Evolutionary conservation across 2,113 vertebrate species (phyloP), one percentile per base, ranked within the genome.

Genomic region (Pionites leucogaster): DNA sequence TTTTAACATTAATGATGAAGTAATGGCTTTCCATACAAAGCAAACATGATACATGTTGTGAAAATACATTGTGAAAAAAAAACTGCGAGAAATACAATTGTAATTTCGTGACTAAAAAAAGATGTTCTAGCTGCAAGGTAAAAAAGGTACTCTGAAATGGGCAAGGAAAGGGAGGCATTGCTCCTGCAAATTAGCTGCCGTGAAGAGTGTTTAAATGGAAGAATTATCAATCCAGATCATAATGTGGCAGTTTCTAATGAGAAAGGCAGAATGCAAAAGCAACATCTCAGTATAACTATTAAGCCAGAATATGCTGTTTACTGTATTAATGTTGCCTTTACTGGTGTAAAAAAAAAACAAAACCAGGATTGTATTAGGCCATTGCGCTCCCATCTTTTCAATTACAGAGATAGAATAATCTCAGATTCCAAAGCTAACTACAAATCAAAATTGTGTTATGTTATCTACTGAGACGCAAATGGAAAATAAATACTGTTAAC

Each of bases 401-500:
- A 98, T 98, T 98, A 98, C 96, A 96, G 97, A 97, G 97, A 98
- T 96, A 98, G 97, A 98, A 96, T 97, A 98, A 98, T 98, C 98
- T 98, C 98, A 97, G 97, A 98, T 98, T 98, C 98, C 98, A 96
- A 98, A 98, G 98, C 97, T 98, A 98, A 98, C 98, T 98, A 98
- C 98, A 98, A 98, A 98, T 98, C 98, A 98, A 98, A 98, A 98
- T 97, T 98, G 98, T 98, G 98, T 98, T 98, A 98, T 98, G 98
- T 99, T 99, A 99, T 99, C 98, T 99, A 98, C 98, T 97, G 98
- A 98, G 98, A 98, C 97, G 97, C 98, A 98, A 98, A 98, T 98
- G 96, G 97, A 98, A 99, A 98, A 98, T 98, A 98, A 99, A 98
- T 98, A 98, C 98, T 98, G 98, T 98, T 99, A 98, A 98, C 98